These are phyloP conservation scores for Brenthis hecate DNA, from an alignment of 2,888 invertebrate species.

Conservation along the genomic window DNA sequence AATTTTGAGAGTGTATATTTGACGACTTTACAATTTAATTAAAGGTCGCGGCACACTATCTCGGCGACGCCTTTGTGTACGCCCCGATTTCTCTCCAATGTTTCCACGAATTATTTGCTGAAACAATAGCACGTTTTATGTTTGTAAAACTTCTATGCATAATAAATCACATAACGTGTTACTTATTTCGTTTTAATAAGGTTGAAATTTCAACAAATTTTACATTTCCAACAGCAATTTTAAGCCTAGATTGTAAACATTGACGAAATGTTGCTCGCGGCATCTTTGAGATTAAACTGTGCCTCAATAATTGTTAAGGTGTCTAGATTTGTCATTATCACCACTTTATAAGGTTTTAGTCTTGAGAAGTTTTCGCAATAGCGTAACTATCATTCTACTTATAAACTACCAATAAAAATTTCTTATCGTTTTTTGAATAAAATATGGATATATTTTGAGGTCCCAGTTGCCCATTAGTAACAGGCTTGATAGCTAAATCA, in stretches of 20 bases:
- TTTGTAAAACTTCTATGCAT: slow-evolving; percentile 52
- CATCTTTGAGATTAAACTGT: slow-evolving; percentile 74
- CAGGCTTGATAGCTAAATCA: no score
- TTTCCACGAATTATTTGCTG: slow-evolving; percentile 79
- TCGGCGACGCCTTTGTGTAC: slow-evolving; percentile 62
- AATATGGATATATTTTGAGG: not conserved
- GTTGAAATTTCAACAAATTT: slow-evolving; percentile 42
- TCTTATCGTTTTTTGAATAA: not conserved
- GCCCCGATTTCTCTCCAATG: slow-evolving; percentile 71
- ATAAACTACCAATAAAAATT: slow-evolving; percentile 23
- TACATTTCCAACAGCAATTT: slow-evolving; percentile 27
- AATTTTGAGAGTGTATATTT: slow-evolving; percentile 13
- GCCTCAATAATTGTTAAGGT: slow-evolving; percentile 70
- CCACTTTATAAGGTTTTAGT: slow-evolving; percentile 48
- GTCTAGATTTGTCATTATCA: slow-evolving; percentile 73
- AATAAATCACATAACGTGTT: slow-evolving; percentile 29
- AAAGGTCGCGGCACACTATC: slow-evolving; percentile 49
- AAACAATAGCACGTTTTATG: slow-evolving; percentile 74
- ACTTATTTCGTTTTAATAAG: slow-evolving; percentile 44
- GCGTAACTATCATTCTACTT: slow-evolving; percentile 19
- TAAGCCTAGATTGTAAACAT: slow-evolving; percentile 56
- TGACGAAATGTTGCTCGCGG: slow-evolving; percentile 70
- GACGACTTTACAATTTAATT: slow-evolving; percentile 31
- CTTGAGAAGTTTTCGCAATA: slow-evolving; percentile 40
- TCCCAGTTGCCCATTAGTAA: no score